Conservation (phyloP, 1,140 invertebrate species). For the Probaryconus sp. region DNA sequence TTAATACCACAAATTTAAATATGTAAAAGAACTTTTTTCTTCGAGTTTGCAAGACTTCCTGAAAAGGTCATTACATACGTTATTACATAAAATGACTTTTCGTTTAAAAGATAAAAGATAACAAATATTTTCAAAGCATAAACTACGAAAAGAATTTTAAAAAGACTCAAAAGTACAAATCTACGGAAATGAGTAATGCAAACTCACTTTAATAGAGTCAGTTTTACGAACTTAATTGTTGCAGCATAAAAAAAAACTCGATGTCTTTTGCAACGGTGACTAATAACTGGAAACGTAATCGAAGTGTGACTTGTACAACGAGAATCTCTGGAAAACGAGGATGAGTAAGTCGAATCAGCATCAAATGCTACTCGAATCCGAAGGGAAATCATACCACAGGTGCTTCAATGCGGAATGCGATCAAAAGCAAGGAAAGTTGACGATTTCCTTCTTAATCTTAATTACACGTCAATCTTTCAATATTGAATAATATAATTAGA, state of each 20-base stretch:
- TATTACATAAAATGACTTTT: too few relatives aligned
- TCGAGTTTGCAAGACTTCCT: too few relatives aligned
- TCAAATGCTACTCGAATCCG: conserved; percentile 32
- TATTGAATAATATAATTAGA: conserved; percentile 6
- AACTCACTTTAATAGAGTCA: too few relatives aligned
- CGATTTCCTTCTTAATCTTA: neutral
- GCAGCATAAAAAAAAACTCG: conserved; percentile 9
- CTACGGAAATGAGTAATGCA: too few relatives aligned
- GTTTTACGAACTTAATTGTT: too few relatives aligned
- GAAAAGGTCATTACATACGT: too few relatives aligned
- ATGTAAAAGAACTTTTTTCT: too few relatives aligned
- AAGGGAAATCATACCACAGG: conserved; percentile 45
- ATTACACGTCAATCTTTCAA: conserved; percentile 4
- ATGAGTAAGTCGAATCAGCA: conserved; percentile 37
- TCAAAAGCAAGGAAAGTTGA: conserved; percentile 31
- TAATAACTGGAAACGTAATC: conserved; percentile 48
- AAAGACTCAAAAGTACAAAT: too few relatives aligned
- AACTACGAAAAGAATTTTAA: too few relatives aligned
- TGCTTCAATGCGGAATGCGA: conserved; percentile 7
- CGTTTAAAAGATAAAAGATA: too few relatives aligned
- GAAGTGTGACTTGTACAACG: conserved; percentile 2
- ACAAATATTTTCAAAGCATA: too few relatives aligned
- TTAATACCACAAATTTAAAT: too few relatives aligned
- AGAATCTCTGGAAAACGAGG: conserved; percentile 20
- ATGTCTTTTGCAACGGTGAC: conserved; percentile 30